Conservation (phyloP, 92 coral and sea anemone genomes). For the Bergia sp. region DNA sequence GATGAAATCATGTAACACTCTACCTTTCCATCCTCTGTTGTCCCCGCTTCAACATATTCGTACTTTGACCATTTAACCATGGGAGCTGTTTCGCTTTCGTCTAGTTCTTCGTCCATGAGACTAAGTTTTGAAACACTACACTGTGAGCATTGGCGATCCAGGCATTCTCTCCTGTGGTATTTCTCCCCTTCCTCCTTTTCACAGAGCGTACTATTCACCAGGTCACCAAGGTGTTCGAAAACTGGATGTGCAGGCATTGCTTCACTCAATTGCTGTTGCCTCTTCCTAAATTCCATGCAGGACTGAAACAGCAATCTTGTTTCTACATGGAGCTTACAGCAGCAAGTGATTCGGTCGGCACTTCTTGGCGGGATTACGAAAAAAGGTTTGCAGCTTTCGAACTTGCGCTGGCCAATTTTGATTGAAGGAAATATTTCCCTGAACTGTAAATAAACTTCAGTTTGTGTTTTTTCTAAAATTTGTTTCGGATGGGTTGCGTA, state of each 20-base stretch:
- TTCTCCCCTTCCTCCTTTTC: slow-evolving; percentile 10
- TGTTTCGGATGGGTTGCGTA: slow-evolving; percentile 22
- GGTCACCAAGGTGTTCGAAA: slow-evolving; percentile 42
- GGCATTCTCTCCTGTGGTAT: slow-evolving; percentile 50
- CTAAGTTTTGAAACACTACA: slow-evolving; percentile 40
- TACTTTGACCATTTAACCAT: slow-evolving; percentile 28
- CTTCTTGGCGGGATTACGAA: slow-evolving; percentile 40
- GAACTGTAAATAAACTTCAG: slow-evolving; percentile 27
- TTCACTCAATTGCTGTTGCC: background rate
- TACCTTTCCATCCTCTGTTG: slow-evolving; percentile 42
- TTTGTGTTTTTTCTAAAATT: slow-evolving; percentile 42
- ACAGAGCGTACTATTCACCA: slow-evolving; percentile 47
- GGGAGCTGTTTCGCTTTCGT: slow-evolving; percentile 3
- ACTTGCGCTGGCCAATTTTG: slow-evolving; percentile 56
- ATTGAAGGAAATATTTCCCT: slow-evolving; percentile 22
- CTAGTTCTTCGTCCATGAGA: slow-evolving; percentile 20
- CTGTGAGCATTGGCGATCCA: slow-evolving; percentile 42
- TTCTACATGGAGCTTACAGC: slow-evolving; percentile 17
- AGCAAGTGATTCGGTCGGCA: slow-evolving; percentile 49
- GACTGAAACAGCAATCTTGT: no score
- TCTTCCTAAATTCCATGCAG: no score
- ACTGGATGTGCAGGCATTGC: background rate
- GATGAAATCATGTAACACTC: background rate
- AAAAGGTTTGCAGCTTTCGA: slow-evolving; percentile 66
- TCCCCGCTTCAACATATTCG: slow-evolving; percentile 36